Conservation (phyloP, 2,797 vertebrate genomes). For the Garrulus glandarius region DNA sequence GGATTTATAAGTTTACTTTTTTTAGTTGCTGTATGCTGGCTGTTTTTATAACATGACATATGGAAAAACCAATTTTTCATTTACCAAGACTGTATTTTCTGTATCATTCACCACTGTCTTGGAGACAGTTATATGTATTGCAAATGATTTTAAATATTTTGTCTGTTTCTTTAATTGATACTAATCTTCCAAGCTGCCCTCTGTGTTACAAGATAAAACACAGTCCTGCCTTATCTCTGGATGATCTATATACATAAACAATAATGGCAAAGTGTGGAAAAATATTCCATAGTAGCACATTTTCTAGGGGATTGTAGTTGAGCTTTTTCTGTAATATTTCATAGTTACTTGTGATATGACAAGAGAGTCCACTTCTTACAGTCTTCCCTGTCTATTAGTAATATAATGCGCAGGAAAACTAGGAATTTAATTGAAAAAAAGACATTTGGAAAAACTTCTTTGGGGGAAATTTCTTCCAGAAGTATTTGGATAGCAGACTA, state of each 20-base stretch:
- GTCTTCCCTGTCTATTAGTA: neutral
- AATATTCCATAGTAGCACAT: neutral
- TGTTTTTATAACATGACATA: neutral
- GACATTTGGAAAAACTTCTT: neutral
- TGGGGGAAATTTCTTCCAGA: neutral
- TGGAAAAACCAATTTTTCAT: neutral
- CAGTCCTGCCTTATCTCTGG: neutral
- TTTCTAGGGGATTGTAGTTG: neutral
- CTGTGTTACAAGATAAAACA: neutral
- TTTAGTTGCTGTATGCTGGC: neutral
- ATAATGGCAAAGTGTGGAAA: neutral
- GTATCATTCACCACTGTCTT: neutral
- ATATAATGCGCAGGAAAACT: neutral
- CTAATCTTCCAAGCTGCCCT: neutral
- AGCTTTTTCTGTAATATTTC: neutral
- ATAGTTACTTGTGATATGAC: neutral
- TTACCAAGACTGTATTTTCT: neutral
- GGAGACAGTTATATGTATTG: neutral
- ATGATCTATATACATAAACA: neutral
- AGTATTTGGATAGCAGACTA: neutral
- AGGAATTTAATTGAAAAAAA: neutral
- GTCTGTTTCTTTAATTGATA: neutral
- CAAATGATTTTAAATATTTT: neutral
- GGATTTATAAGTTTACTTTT: neutral
- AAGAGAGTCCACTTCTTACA: neutral